phyloP scores from a whole-genome alignment of 2,797 vertebrate genomes.

The Chanos chanos region DNA sequence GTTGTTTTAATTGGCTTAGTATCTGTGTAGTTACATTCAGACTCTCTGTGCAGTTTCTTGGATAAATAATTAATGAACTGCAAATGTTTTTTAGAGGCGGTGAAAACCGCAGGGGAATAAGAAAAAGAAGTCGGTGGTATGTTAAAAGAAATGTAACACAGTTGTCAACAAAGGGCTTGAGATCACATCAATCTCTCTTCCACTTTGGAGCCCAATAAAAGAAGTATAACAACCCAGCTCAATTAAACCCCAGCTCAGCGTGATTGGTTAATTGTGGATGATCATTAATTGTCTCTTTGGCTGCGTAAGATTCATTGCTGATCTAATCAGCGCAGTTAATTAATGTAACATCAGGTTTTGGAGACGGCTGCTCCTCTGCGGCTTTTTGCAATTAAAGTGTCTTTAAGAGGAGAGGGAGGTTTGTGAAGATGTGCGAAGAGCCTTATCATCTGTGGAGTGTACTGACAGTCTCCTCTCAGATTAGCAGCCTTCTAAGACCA shows the following conservation, averaged over 20 bases:
- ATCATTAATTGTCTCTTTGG: conserved; percentile 14
- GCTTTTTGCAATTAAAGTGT: conserved; percentile 18
- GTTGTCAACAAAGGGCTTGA: not conserved
- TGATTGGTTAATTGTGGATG: conserved; percentile 22
- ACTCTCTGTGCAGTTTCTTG: too few relatives aligned
- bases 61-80: too few relatives aligned
- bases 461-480: conserved; percentile 18
- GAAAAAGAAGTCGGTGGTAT: too few relatives aligned
- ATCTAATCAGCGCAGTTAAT: conserved; percentile 28
- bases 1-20: too few relatives aligned
- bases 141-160: not conserved
- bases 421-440: conserved; percentile 15
- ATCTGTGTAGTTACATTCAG: too few relatives aligned
- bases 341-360: conserved; percentile 23
- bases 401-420: conserved; percentile 25
- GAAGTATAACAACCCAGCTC: conserved; percentile 12
- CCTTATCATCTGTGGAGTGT: conserved; percentile 2
- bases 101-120: too few relatives aligned
- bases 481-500: conserved; percentile 19
- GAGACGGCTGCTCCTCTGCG: conserved; percentile 10
- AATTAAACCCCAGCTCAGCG: conserved; percentile 27
- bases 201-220: not conserved
- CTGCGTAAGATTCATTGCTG: conserved; percentile 6
- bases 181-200: not conserved
- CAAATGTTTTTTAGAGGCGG: too few relatives aligned